Base-by-base conservation (phyloP, 2,797 vertebrate genomes). In the Euthynnus affinis region DNA sequence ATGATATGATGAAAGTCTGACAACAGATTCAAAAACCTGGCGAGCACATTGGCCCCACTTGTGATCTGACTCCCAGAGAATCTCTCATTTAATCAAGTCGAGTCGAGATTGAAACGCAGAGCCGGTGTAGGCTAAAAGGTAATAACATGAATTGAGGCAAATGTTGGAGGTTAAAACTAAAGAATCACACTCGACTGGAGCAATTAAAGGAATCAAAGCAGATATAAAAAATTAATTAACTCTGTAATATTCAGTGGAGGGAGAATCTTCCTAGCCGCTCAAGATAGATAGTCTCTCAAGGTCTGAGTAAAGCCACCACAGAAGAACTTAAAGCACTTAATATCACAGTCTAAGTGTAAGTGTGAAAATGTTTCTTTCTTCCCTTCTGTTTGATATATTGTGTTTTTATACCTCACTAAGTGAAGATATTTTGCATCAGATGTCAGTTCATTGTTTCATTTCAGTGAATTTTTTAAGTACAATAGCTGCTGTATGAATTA, bases 401-500 rank as follows among this genome's bases (percentile, higher is more conserved):
- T 84, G 48, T 83, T 83, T 84, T 75, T 78, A 68, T 62, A 71
- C 53, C 60, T 68, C 17, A 74, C 58, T 60, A 71, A 66, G 61
- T 60, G 22, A 25, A 74, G 34, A 67, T 44, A 78, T 82, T 85
- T 80, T 57, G 25, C 71, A 46, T 67, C 14, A 76, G 83, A 66
- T 55, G 78, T 79, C 58, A 40, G 49, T 62, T 88, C 90, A 88
- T 87, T 88, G 89, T 88, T 91, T 87, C 71, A 78, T 90, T 82
- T 88, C 72, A 82, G 82, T 72, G 64, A 73, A 85, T 70, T 91
- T 29, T 29, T 91, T 81, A 85, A 83, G 76, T 77, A 88, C 88
- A 90, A 88, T 87, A 82, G 86, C 87, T 81, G 85, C 86, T 66
- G 76, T 78, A 88, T 77, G 82, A 89, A 88, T 93, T 85, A 86